phyloP scores from a whole-genome alignment of 2,113 vertebrate genomes.

The Machaerirhynchus nigripectus region DNA sequence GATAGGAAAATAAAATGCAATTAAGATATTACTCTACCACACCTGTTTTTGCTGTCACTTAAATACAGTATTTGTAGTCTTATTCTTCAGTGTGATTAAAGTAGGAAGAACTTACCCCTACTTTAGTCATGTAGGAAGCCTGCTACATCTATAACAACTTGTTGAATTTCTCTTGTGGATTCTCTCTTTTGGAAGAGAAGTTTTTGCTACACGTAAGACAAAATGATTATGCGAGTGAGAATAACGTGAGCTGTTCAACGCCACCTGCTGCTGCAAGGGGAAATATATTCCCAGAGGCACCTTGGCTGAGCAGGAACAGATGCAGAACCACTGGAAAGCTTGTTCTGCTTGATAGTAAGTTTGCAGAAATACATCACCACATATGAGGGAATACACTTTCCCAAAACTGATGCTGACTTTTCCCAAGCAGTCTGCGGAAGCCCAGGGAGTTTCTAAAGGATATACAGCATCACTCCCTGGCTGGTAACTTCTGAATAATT shows the following conservation, averaged over 20 bases:
- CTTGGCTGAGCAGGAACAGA: constrained; percentile 28
- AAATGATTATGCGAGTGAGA: neutral
- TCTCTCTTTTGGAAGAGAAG: neutral
- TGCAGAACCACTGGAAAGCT: neutral
- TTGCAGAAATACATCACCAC: neutral
- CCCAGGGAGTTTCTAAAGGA: neutral
- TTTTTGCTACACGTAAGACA: neutral
- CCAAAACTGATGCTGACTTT: neutral
- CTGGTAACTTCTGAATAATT: neutral
- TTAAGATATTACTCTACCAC: neutral
- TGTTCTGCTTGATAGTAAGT: neutral
- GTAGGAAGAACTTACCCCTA: neutral
- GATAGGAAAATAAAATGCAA: neutral
- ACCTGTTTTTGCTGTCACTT: neutral
- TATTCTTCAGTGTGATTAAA: neutral
- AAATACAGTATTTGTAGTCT: neutral
- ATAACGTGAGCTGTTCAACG: constrained; percentile 8
- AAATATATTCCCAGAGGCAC: constrained; percentile 45
- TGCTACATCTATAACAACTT: neutral
- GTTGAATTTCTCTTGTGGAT: neutral
- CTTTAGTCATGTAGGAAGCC: neutral
- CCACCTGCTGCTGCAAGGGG: constrained; percentile 54
- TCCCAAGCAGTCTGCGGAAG: neutral
- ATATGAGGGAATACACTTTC: neutral
- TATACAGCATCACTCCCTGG: neutral